Percentiles rank a stretch among this genome's conserved stretches.
Conservation (phyloP, 2,113 vertebrate species). For the Aptenodytes patagonicus region DNA sequence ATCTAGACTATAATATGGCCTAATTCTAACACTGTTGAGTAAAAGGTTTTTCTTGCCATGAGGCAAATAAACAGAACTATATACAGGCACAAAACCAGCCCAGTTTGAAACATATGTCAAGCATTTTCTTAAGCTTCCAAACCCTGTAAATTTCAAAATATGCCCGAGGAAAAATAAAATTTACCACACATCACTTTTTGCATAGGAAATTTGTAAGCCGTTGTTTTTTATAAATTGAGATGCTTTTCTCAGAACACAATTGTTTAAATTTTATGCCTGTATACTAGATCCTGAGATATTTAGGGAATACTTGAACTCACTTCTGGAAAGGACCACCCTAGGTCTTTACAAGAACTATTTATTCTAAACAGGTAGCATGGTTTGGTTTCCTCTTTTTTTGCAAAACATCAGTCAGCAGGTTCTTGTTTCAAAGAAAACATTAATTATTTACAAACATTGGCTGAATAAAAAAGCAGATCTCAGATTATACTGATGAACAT, state of each 20-base stretch:
- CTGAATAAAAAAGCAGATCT: background rate
- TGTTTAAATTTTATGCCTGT: background rate
- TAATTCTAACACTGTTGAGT: background rate
- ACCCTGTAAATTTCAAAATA: constrained; percentile 52
- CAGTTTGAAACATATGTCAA: constrained; percentile 53
- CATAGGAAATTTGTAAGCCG: constrained; percentile 23
- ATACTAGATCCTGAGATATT: background rate
- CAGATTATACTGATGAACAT: background rate
- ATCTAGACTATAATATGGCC: constrained; percentile 25
- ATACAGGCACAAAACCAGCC: background rate
- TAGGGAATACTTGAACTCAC: background rate
- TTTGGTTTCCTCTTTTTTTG: background rate
- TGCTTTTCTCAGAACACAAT: constrained; percentile 1
- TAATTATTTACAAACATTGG: background rate
- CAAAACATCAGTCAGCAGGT: background rate
- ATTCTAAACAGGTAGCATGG: background rate
- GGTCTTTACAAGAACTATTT: background rate
- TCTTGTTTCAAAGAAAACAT: background rate
- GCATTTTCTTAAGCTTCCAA: constrained; percentile 63
- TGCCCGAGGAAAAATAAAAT: constrained; percentile 50
- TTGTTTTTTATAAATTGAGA: constrained; percentile 26
- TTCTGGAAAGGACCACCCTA: background rate
- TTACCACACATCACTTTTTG: constrained; percentile 12
- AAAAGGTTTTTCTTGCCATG: constrained; percentile 36
- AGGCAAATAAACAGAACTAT: constrained; percentile 48